These are phyloP conservation scores for Pimephales promelas DNA, from an alignment of 2,113 vertebrate genomes.

Conservation along the genomic window DNA sequence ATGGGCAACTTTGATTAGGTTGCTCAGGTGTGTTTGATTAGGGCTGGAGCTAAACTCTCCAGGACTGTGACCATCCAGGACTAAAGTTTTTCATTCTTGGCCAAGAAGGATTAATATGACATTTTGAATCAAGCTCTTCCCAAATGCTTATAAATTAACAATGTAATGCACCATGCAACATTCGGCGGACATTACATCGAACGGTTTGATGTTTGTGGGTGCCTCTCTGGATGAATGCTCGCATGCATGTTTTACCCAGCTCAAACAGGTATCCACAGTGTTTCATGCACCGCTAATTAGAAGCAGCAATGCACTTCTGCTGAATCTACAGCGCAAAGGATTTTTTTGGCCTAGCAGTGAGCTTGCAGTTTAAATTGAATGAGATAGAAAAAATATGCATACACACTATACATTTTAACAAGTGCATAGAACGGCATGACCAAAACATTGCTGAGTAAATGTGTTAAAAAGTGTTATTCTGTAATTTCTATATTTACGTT, in stretches of 20 bases:
- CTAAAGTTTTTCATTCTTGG: too few species aligned
- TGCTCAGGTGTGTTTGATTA: too few species aligned
- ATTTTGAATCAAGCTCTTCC: not conserved
- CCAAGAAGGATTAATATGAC: not conserved
- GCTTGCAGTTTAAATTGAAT: not conserved
- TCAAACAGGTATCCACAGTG: constrained; percentile 4
- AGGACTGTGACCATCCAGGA: too few species aligned
- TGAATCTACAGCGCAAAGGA: not conserved
- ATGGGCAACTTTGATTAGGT: not conserved
- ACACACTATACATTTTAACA: not conserved
- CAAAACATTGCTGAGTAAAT: not conserved
- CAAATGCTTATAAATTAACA: not conserved
- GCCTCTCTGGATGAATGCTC: not conserved
- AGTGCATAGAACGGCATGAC: not conserved
- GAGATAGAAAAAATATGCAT: not conserved
- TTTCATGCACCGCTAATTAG: not conserved
- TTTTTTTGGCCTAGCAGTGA: not conserved
- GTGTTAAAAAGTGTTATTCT: not conserved
- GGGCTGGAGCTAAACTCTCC: too few species aligned
- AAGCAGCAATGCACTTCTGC: not conserved
- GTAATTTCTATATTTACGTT: not conserved
- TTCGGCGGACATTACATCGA: not conserved
- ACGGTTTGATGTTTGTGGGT: not conserved
- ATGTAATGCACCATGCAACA: not conserved
- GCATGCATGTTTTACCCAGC: not conserved